Percentiles rank a stretch among this genome's conserved stretches.
phyloP scores from a whole-genome alignment of 2,888 invertebrate species.

The Parnassius smintheus region DNA sequence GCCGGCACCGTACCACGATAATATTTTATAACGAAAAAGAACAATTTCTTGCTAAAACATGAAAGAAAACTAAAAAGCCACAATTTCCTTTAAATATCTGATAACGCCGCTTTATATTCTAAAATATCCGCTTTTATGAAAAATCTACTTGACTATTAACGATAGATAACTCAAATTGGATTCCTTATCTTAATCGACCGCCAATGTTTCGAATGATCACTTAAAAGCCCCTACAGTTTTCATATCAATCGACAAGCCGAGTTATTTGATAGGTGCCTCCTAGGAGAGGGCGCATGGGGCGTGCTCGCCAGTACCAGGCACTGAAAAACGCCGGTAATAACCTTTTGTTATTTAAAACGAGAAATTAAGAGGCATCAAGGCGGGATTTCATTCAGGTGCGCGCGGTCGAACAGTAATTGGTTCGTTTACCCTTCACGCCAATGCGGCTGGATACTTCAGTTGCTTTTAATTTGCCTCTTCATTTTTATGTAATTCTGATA shows the following conservation, averaged over 20 bases:
- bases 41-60: too few species aligned
- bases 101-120: slow-evolving; percentile 1
- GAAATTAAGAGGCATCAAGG: slow-evolving; percentile 57
- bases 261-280: slow-evolving; percentile 51
- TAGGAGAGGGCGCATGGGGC: slow-evolving; percentile 51
- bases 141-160: slow-evolving; percentile 4
- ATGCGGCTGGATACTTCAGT: slow-evolving; percentile 7
- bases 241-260: slow-evolving; percentile 27
- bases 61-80: too few species aligned
- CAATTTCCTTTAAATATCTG: background rate
- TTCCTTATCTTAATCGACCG: slow-evolving; percentile 29
- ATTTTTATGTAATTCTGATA: slow-evolving; percentile 4
- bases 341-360: slow-evolving; percentile 67
- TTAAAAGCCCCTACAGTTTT: slow-evolving; percentile 34
- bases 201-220: slow-evolving; percentile 33
- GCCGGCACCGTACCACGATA: too few species aligned
- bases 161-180: slow-evolving; percentile 25
- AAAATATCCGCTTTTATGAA: slow-evolving; percentile 3
- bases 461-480: slow-evolving; percentile 13
- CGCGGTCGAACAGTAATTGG: slow-evolving; percentile 40
- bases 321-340: slow-evolving; percentile 60
- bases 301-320: slow-evolving; percentile 57
- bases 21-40: too few species aligned
- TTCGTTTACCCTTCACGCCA: slow-evolving; percentile 42
- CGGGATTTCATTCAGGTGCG: slow-evolving; percentile 46